These are phyloP conservation scores for Himalopsyche tibetana DNA, from an alignment of 2,888 invertebrate genomes.

Conservation along the genomic window DNA sequence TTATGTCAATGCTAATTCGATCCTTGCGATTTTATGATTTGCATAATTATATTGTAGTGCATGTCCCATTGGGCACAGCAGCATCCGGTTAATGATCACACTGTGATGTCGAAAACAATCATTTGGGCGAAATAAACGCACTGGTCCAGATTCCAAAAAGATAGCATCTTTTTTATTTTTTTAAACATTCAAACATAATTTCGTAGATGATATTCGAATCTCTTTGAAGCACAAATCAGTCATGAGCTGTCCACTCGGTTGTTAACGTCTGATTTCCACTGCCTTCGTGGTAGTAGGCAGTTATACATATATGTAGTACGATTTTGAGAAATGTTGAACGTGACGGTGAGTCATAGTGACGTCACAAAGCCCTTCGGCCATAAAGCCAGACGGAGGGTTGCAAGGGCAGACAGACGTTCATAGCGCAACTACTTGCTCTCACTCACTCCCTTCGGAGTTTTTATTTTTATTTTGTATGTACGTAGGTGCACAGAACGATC, in stretches of 20 bases:
- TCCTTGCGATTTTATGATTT: no score
- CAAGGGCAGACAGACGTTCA: slow-evolving; percentile 32
- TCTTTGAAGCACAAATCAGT: no score
- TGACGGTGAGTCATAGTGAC: slow-evolving; percentile 40
- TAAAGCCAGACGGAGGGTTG: slow-evolving; percentile 42
- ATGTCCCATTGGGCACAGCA: no score
- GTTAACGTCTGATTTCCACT: not conserved
- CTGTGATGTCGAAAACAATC: no score
- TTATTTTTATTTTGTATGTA: not conserved
- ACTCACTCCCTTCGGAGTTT: not conserved
- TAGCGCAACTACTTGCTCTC: not conserved
- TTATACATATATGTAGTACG: not conserved
- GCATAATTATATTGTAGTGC: no score
- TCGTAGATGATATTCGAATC: no score
- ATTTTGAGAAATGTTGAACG: slow-evolving; percentile 17
- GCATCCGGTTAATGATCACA: no score
- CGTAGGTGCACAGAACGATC: slow-evolving; percentile 17
- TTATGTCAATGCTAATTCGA: no score
- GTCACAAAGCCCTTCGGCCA: slow-evolving; percentile 39
- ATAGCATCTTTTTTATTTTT: no score
- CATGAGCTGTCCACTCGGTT: not conserved
- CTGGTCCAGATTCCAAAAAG: no score
- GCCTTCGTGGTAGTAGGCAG: not conserved
- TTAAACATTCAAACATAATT: no score
- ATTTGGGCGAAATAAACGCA: no score